Evolutionary conservation across 2,797 vertebrate genomes (phyloP).

Genomic region (Sciaenops ocellatus): DNA sequence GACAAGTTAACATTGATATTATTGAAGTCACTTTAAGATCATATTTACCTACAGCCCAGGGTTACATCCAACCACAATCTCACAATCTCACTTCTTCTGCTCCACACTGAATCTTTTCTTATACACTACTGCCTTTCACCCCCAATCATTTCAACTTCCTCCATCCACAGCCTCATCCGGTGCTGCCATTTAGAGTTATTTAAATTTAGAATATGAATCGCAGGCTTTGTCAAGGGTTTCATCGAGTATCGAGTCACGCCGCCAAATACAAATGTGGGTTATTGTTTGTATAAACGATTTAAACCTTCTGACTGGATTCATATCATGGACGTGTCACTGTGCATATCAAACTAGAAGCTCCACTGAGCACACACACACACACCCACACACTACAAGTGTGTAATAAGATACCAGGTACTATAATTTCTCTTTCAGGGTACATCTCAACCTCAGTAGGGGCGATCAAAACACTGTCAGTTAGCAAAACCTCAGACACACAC

Average conservation of each 20-base stretch:
- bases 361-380: not conserved
- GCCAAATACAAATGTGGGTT: conserved; percentile 11
- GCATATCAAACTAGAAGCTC: conserved; percentile 11
- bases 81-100: not conserved
- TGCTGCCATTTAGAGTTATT: not conserved
- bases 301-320: conserved; percentile 11
- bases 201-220: not conserved
- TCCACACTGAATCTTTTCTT: not conserved
- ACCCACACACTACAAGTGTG: conserved; percentile 2
- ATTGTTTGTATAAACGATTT: conserved; percentile 9
- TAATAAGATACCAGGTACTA: conserved; percentile 40
- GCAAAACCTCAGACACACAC: conserved; percentile 16
- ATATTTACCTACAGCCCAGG: not conserved
- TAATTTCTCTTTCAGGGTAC: conserved; percentile 46
- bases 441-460: conserved; percentile 13
- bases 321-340: not conserved
- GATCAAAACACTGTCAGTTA: conserved; percentile 44
- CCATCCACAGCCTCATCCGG: not conserved
- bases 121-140: no score
- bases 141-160: not conserved
- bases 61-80: not conserved
- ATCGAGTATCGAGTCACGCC: not conserved
- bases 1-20: not conserved
- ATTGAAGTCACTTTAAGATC: not conserved
- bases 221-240: not conserved